Conservation (phyloP, 2,888 invertebrate genomes). For the Dorcus parallelipipedus region DNA sequence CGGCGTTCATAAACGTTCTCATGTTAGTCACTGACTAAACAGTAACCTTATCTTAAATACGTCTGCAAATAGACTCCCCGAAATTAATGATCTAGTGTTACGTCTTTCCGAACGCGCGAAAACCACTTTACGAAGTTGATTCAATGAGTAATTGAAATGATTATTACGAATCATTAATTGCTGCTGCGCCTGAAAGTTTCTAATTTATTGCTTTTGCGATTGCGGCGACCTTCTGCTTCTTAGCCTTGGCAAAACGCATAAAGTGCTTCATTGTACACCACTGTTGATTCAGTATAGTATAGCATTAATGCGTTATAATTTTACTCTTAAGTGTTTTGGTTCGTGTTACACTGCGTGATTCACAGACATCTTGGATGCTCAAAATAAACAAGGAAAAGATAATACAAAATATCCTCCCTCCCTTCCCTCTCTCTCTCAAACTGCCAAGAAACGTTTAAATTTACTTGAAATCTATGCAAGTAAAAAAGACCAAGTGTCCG, state of each 20-base stretch:
- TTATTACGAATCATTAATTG: background rate
- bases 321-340: constrained; percentile 29
- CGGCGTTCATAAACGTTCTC: constrained; percentile 32
- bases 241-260: background rate
- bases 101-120: constrained; percentile 9
- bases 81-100: constrained; percentile 19
- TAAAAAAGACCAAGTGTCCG: too few species aligned
- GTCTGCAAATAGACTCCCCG: constrained; percentile 37
- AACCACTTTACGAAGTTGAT: background rate
- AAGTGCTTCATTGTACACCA: constrained; percentile 10
- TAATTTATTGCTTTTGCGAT: background rate
- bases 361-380: constrained; percentile 10
- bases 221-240: background rate
- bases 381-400: too few species aligned
- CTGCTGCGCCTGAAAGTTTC: background rate
- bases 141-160: background rate
- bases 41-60: constrained; percentile 44
- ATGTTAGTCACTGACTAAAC: constrained; percentile 45
- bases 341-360: constrained; percentile 31
- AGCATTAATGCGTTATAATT: constrained; percentile 35
- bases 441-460: too few species aligned
- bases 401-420: too few species aligned
- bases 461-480: too few species aligned
- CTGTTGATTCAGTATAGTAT: constrained; percentile 29
- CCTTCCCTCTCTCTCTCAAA: too few species aligned